Conservation (phyloP, 2,888 invertebrate species). For the Exephanes ischioxanthus region DNA sequence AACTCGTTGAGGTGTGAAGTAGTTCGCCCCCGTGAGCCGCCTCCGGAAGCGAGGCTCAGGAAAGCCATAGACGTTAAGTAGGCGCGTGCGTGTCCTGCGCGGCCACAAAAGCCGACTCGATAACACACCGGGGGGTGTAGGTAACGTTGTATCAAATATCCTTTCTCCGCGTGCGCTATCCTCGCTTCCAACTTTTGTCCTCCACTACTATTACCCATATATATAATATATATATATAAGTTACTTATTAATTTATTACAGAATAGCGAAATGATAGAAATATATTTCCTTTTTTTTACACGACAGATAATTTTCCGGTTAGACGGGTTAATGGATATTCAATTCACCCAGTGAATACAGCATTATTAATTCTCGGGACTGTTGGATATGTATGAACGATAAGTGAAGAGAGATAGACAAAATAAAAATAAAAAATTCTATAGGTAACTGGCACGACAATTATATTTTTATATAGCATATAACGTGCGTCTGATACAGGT, state of each 20-base stretch:
- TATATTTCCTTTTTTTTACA: not conserved
- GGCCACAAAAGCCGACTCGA: slow-evolving; percentile 63
- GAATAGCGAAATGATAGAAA: not conserved
- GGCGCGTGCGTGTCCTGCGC: slow-evolving; percentile 37
- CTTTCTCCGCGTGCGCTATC: slow-evolving; percentile 51
- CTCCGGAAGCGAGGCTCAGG: slow-evolving; percentile 62
- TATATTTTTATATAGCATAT: slow-evolving; percentile 5
- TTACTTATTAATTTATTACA: too few species aligned
- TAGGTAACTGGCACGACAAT: not conserved
- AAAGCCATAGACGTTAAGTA: slow-evolving; percentile 37
- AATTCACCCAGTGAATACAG: not conserved
- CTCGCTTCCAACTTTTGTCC: slow-evolving; percentile 36
- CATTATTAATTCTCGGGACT: not conserved
- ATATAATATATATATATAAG: not conserved
- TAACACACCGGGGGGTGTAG: slow-evolving; percentile 44
- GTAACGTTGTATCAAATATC: slow-evolving; percentile 63
- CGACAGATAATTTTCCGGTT: not conserved
- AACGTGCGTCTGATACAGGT: slow-evolving; percentile 26
- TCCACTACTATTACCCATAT: slow-evolving; percentile 34
- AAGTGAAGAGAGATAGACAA: not conserved
- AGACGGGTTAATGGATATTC: not conserved
- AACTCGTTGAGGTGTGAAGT: slow-evolving; percentile 64
- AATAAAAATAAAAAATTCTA: slow-evolving; percentile 32
- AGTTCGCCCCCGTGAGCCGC: slow-evolving; percentile 57
- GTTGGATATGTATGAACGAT: not conserved